Conservation (phyloP, 2,113 vertebrate genomes). For the Indri indri region DNA sequence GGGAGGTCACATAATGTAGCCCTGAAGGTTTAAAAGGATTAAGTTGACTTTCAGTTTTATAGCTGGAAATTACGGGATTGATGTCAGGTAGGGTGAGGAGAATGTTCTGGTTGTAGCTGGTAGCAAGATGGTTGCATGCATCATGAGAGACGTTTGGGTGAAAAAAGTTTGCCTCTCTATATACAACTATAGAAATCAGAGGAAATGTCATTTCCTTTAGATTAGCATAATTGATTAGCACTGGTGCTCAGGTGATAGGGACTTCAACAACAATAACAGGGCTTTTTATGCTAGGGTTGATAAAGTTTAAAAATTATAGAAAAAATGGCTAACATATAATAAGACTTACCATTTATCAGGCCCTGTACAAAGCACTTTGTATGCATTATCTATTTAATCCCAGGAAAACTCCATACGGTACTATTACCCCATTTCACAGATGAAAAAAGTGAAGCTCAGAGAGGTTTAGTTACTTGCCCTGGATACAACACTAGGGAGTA, state of each 20-base stretch:
- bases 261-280: background rate
- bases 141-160: background rate
- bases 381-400: background rate
- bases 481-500: background rate
- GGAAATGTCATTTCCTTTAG: background rate
- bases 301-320: background rate
- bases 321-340: background rate
- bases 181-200: background rate
- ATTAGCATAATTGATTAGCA: background rate
- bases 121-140: background rate
- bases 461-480: background rate
- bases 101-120: background rate
- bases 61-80: background rate
- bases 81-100: background rate
- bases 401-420: background rate
- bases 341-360: background rate
- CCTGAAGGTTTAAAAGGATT: background rate
- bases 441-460: background rate
- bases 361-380: background rate
- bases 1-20: background rate
- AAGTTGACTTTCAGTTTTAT: background rate
- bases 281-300: background rate
- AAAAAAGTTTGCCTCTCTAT: background rate
- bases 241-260: background rate
- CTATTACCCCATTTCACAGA: background rate